Evolutionary conservation across 2,797 vertebrate species (phyloP), one percentile per base, ranked within the genome.

Genomic region (Silurus lanzhouensis): DNA sequence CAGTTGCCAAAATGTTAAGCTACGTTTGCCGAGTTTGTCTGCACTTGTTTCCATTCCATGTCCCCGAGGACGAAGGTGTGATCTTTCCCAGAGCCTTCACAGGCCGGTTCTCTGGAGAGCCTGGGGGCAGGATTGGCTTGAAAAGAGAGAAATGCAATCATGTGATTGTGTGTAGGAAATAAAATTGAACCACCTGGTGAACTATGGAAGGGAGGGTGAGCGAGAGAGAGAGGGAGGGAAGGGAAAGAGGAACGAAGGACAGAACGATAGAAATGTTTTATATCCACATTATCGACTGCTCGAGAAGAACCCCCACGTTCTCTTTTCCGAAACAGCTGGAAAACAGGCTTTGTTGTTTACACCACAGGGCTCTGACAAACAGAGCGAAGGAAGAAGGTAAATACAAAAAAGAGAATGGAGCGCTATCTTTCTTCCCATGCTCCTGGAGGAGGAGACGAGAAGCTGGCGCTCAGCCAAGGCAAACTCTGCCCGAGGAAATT

Each of bases 261-360:
- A 44, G n/a, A 81, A 71, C 5, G 38, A 82, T 38, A 68, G 70
- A 82, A 81, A 86, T 78, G 85, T 61, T 74, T 86, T 85, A 38
- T 27, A 6, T 68, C 77, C 83, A 58, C 77, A 79, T 89, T 83
- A 86, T 92, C 86, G 83, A 84, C 86, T 85, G 88, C 88, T 78
- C 74, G 88, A 87, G 78, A 83, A 88, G 91, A 81, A 75, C 38
- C 58, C 17, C n/a, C 22, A 66, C 46, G 14, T 77, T 86, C 67
- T 87, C 90, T 71, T 31, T 81, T 75, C 78, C 80, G 87, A 86
- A 88, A 84, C 58, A 44, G 80, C 87, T 86, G 88, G 82, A 93
- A 91, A 89, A 89, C 89, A 89, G 89, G 89, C 90, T 94, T 91
- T 89, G 90, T 85, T 94, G 93, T 95, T 93, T 92, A 94, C 88